Conservation (phyloP, 2,888 invertebrate species). For the Hydrotaea diabolus region DNA sequence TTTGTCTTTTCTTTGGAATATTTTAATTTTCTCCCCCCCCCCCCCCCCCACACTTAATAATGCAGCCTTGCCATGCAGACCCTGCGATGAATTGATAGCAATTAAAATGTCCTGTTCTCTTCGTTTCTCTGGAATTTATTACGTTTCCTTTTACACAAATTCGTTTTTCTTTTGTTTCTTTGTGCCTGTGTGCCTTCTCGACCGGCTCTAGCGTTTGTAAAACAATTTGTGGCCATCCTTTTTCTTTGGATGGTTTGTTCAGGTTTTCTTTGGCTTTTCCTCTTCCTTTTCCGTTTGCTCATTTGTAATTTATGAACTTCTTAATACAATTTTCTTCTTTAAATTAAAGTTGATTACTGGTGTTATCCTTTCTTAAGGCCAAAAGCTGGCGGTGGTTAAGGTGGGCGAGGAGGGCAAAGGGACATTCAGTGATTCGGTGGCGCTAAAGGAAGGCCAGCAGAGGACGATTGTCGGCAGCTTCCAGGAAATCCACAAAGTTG, state of each 20-base stretch:
- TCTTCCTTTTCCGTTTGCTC: conserved; percentile 1
- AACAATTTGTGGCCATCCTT: background rate
- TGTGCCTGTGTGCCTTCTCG: background rate
- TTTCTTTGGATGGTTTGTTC: background rate
- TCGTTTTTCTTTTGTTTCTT: background rate
- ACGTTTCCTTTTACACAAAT: background rate
- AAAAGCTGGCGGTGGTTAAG: background rate
- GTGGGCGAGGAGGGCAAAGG: too few species aligned
- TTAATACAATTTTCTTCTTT: conserved; percentile 47
- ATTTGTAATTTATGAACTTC: conserved; percentile 63
- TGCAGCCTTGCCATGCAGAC: too few species aligned
- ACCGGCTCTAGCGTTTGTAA: background rate
- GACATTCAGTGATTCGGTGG: too few species aligned
- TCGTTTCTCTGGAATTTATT: conserved; percentile 51
- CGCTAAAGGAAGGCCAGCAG: too few species aligned
- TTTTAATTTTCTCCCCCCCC: too few species aligned
- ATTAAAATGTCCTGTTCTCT: conserved; percentile 59
- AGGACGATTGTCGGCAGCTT: background rate
- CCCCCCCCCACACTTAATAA: too few species aligned
- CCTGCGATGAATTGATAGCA: conserved; percentile 31
- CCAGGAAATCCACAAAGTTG: background rate
- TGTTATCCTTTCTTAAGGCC: conserved; percentile 18
- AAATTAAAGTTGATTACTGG: conserved; percentile 59
- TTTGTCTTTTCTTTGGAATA: too few species aligned
- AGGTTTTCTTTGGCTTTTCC: background rate